phyloP scores from a whole-genome alignment of 2,113 vertebrate genomes.

The Loxodonta africana region DNA sequence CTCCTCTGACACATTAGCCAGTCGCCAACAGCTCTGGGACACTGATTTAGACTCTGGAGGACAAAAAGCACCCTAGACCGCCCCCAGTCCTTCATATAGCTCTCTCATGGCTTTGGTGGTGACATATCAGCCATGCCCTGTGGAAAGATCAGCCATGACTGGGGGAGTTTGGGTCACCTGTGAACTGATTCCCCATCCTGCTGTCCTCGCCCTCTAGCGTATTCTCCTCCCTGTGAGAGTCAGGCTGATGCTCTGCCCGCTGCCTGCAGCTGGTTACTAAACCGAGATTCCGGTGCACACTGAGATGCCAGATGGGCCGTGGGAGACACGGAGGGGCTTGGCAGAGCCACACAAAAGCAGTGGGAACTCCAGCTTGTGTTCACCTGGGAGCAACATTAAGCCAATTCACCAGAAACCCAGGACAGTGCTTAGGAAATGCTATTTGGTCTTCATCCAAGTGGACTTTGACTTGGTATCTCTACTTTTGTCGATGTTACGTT shows the following conservation, averaged over 20 bases:
- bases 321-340: neutral
- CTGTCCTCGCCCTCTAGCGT: accelerated
- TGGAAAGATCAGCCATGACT: neutral
- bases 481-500: neutral
- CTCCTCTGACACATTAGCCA: neutral
- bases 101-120: neutral
- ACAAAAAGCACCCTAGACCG: accelerated
- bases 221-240: neutral
- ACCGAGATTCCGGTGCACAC: neutral
- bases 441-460: neutral
- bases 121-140: accelerated
- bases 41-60: neutral
- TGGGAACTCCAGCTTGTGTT: neutral
- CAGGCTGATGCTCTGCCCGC: accelerated
- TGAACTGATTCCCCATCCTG: neutral
- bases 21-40: neutral
- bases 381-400: neutral
- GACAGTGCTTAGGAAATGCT: neutral
- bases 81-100: neutral
- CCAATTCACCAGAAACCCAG: neutral
- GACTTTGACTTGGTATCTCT: neutral
- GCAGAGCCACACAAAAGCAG: neutral
- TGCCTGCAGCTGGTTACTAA: neutral
- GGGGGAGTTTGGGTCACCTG: neutral
- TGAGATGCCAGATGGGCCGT: neutral